phyloP scores from a whole-genome alignment of 2,888 invertebrate genomes.

The Drosophila barbarae region DNA sequence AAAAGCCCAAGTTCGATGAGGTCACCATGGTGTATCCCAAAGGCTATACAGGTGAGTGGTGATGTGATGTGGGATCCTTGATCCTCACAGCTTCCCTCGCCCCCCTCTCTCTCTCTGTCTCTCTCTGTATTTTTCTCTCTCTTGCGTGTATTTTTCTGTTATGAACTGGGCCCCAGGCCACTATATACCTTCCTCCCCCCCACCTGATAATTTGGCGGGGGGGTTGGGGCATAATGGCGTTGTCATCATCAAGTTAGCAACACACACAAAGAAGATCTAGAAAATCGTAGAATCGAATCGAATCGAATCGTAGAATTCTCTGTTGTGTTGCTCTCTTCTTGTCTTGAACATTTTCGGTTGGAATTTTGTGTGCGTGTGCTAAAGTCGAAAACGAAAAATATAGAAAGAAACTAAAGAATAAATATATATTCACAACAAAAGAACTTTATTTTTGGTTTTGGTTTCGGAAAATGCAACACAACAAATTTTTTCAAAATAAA shows the following conservation, averaged over 20 bases:
- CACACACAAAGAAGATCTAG: conserved; percentile 37
- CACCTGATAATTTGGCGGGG: conserved; percentile 4
- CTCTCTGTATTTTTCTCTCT: conserved; percentile 27
- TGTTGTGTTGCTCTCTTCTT: conserved; percentile 54
- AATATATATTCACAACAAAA: conserved; percentile 27
- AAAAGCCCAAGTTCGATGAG: conserved; percentile 87
- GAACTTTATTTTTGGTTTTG: conserved; percentile 52
- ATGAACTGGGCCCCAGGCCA: conserved; percentile 65
- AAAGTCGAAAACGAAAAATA: conserved; percentile 68
- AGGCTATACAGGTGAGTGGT: conserved; percentile 86
- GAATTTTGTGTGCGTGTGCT: conserved; percentile 80
- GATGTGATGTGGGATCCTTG: background rate
- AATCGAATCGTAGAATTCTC: background rate
- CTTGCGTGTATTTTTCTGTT: conserved; percentile 66
- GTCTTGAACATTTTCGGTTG: conserved; percentile 69
- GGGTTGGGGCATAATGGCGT: conserved; percentile 36
- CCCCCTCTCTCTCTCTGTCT: conserved; percentile 12
- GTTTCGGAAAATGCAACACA: conserved; percentile 57
- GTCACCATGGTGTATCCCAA: conserved; percentile 86
- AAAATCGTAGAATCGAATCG: background rate
- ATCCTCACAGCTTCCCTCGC: conserved; percentile 4
- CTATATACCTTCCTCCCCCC: conserved; percentile 34
- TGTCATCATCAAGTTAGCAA: conserved; percentile 51
- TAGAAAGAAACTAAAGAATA: conserved; percentile 12
- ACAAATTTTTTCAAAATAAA: conserved; percentile 5